phyloP scores from a whole-genome alignment of 2,888 invertebrate genomes.

The Sesia bembeciformis region DNA sequence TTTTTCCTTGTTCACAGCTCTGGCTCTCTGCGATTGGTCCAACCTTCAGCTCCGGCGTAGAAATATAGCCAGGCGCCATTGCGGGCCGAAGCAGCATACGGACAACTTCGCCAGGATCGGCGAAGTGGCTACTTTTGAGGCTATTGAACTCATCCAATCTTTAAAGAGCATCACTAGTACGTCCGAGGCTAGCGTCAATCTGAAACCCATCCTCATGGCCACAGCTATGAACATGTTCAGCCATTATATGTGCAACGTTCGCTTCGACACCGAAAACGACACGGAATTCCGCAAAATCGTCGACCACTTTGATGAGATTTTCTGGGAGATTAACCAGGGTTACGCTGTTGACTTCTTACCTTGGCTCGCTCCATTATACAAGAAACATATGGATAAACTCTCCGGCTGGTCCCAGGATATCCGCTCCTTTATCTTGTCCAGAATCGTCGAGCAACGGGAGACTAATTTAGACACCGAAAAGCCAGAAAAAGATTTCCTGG shows the following conservation, averaged over 20 bases:
- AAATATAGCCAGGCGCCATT: slow-evolving; percentile 85
- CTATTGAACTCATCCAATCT: slow-evolving; percentile 74
- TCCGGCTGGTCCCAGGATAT: slow-evolving; percentile 81
- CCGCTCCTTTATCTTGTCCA: slow-evolving; percentile 81
- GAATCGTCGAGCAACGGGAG: slow-evolving; percentile 78
- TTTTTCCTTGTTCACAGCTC: slow-evolving; percentile 74
- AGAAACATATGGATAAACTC: slow-evolving; percentile 78
- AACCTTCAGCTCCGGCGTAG: slow-evolving; percentile 85
- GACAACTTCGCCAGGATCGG: slow-evolving; percentile 82
- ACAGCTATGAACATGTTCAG: slow-evolving; percentile 90
- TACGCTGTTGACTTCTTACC: slow-evolving; percentile 91
- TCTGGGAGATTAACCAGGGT: slow-evolving; percentile 93
- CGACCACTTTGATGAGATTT: slow-evolving; percentile 86
- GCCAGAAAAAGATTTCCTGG: slow-evolving; percentile 84
- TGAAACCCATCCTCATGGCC: slow-evolving; percentile 82
- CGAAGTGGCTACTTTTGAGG: slow-evolving; percentile 80
- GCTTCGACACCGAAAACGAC: slow-evolving; percentile 80
- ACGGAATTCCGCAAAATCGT: slow-evolving; percentile 79
- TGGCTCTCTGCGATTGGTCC: slow-evolving; percentile 93
- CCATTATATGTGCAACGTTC: slow-evolving; percentile 88
- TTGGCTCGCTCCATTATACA: slow-evolving; percentile 84
- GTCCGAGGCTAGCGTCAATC: slow-evolving; percentile 57
- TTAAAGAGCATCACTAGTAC: slow-evolving; percentile 55
- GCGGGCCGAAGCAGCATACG: slow-evolving; percentile 84
- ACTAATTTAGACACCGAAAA: slow-evolving; percentile 71